Evolutionary conservation across 1,140 invertebrate genomes (phyloP).

Genomic region (Yoshiicerus persimilis): DNA sequence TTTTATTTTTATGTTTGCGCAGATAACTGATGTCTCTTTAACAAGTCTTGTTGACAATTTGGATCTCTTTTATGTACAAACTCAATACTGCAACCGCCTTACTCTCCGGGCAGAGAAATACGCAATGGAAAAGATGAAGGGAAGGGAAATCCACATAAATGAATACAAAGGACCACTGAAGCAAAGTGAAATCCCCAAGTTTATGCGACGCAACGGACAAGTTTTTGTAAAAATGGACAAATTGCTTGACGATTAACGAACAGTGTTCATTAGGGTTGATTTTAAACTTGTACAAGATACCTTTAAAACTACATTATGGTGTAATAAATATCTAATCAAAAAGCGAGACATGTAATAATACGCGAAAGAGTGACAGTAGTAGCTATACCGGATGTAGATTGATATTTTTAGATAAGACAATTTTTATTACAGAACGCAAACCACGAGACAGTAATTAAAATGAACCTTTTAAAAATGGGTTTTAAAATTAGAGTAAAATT

Average conservation of each 20-base stretch:
- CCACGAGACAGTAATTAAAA: neutral
- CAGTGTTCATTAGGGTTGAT: neutral
- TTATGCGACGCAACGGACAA: conserved; percentile 31
- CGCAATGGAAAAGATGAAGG: neutral
- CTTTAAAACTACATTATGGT: neutral
- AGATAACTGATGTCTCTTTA: conserved; percentile 24
- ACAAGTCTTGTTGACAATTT: neutral
- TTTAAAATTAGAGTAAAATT: neutral
- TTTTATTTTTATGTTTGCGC: neutral
- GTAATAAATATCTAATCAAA: neutral
- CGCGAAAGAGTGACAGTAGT: too few species aligned
- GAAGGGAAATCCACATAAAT: neutral
- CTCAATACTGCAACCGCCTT: conserved; percentile 24
- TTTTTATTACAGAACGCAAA: neutral
- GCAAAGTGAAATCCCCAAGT: conserved; percentile 37
- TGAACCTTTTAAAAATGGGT: neutral
- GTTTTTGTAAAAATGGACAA: conserved; percentile 14
- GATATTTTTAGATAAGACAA: neutral
- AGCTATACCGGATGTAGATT: neutral
- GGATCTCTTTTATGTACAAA: conserved; percentile 8
- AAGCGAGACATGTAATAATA: neutral
- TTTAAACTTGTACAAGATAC: too few species aligned
- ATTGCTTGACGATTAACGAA: neutral
- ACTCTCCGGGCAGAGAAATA: neutral
- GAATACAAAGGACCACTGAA: conserved; percentile 27